Percentiles rank a stretch among this genome's conserved stretches.
Conservation (phyloP, 2,888 invertebrate species). For the Bombylius discolor region DNA sequence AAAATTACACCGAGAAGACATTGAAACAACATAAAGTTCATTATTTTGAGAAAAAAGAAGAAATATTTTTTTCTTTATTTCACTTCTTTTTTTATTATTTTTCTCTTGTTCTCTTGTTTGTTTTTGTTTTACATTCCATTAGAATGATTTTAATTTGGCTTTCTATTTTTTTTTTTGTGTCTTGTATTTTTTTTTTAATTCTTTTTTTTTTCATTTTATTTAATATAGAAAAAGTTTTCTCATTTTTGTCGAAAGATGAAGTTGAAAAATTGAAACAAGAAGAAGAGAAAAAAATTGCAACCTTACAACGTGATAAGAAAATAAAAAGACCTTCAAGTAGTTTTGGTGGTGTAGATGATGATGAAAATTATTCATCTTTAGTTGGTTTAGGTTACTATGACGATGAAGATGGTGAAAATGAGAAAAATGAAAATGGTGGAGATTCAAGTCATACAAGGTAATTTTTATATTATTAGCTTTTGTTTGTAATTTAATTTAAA, state of each 20-base stretch:
- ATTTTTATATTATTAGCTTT: background rate
- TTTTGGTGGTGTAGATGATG: constrained; percentile 20
- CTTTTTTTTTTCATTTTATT: background rate
- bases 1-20: too few species aligned
- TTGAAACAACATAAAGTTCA: too few species aligned
- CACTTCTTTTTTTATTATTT: too few species aligned
- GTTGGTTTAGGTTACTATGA: constrained; percentile 2
- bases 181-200: background rate
- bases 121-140: too few species aligned
- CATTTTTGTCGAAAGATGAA: constrained; percentile 87
- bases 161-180: too few species aligned
- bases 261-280: constrained; percentile 87
- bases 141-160: too few species aligned
- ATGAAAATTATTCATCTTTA: constrained; percentile 4
- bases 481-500: too few species aligned
- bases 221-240: constrained; percentile 72
- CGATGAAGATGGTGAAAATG: constrained; percentile 20
- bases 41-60: too few species aligned
- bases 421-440: constrained; percentile 18
- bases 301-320: constrained; percentile 35
- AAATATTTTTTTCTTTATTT: too few species aligned
- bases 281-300: constrained; percentile 78
- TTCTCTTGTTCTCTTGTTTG: too few species aligned
- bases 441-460: constrained; percentile 15
- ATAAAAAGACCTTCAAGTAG: constrained; percentile 32